A percentile compares a stretch with the other conserved stretches of the same genome.
Evolutionary conservation across 2,888 invertebrate species (phyloP).

Genomic region (Drepanosiphum platanoidis): DNA sequence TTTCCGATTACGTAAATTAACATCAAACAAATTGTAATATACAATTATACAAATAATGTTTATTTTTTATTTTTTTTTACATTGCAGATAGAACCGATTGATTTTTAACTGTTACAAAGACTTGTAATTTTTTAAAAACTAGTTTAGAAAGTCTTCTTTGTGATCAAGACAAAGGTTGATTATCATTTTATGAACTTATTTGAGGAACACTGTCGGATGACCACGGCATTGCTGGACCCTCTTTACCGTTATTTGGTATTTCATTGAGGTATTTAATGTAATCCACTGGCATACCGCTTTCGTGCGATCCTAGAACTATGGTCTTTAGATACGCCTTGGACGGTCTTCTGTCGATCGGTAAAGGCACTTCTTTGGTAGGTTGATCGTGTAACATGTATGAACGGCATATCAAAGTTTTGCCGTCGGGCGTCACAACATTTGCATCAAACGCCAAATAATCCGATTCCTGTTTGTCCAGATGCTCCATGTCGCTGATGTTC

Average conservation of each 20-base stretch:
- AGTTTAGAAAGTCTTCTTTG: not conserved
- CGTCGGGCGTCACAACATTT: conserved; percentile 71
- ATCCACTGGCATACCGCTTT: conserved; percentile 77
- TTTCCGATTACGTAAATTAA: no score
- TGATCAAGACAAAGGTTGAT: no score
- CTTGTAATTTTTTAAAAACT: not conserved
- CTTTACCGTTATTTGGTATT: conserved; percentile 78
- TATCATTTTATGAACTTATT: not conserved
- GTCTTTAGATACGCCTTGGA: conserved; percentile 80
- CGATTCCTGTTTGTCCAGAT: conserved; percentile 77
- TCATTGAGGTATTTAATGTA: conserved; percentile 77
- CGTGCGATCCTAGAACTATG: conserved; percentile 79
- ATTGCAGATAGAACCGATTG: not conserved
- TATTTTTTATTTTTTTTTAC: no score
- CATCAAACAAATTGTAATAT: no score
- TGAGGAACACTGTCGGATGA: not conserved
- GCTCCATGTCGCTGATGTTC: conserved; percentile 72
- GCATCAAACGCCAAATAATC: conserved; percentile 77
- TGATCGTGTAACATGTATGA: conserved; percentile 78
- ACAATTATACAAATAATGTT: no score
- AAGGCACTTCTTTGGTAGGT: conserved; percentile 67
- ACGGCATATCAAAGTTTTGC: conserved; percentile 71
- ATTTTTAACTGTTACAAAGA: not conserved
- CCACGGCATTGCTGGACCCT: conserved; percentile 26
- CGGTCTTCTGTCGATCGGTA: conserved; percentile 76